phyloP scores from a whole-genome alignment of 2,797 vertebrate genomes.

The Tenualosa thibaudeaui region DNA sequence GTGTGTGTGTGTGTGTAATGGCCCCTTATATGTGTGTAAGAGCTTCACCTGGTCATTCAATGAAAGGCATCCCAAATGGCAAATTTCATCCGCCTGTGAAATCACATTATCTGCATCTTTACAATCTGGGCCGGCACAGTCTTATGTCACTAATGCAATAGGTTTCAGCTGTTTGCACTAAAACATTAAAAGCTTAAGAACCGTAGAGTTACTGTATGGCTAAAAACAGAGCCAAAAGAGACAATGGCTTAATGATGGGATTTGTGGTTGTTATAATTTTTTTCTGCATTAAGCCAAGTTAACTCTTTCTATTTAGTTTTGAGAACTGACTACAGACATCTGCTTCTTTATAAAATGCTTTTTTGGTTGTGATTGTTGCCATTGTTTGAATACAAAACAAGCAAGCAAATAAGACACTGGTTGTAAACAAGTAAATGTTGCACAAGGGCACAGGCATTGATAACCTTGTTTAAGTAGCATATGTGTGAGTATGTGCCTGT shows the following conservation, averaged over 20 bases:
- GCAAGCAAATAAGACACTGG: neutral
- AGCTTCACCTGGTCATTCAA: constrained; percentile 51
- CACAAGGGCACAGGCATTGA: neutral
- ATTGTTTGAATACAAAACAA: neutral
- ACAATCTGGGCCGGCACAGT: neutral
- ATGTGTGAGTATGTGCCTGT: neutral
- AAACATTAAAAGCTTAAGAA: neutral
- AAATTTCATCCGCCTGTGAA: constrained; percentile 46
- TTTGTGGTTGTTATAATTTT: neutral
- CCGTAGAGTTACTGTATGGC: neutral
- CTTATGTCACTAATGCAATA: constrained; percentile 32
- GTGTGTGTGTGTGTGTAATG: neutral
- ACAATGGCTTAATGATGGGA: neutral
- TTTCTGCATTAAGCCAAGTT: neutral
- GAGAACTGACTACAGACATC: neutral
- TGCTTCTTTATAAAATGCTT: neutral
- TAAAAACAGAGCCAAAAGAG: neutral
- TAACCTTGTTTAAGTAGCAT: neutral
- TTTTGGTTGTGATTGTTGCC: neutral
- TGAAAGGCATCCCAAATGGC: constrained; percentile 54
- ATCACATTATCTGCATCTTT: constrained; percentile 47
- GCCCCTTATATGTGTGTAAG: neutral
- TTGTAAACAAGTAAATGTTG: neutral
- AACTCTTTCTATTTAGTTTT: neutral
- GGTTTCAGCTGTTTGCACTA: constrained; percentile 14